Evolutionary conservation across 2,888 invertebrate species (phyloP).

Genomic region (Galeopsomyia nigrocyanea): DNA sequence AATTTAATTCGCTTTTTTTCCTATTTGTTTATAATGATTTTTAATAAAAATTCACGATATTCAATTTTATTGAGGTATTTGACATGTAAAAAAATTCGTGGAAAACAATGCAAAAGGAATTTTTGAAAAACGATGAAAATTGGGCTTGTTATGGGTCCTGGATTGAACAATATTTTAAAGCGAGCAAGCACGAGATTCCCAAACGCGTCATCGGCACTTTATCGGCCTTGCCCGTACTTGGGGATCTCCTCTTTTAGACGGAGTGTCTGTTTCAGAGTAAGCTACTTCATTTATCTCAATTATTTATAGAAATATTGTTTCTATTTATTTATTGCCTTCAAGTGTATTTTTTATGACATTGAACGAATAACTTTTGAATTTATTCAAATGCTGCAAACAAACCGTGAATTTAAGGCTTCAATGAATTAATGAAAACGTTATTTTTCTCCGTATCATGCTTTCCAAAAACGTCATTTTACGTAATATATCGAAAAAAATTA

Average conservation of each 20-base stretch:
- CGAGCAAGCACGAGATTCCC: background rate
- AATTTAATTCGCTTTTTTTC: too few relatives aligned
- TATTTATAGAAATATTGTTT: too few relatives aligned
- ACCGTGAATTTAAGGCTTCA: background rate
- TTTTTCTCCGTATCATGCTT: too few relatives aligned
- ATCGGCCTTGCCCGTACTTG: slow-evolving; percentile 23
- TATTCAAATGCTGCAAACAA: background rate
- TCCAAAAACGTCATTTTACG: too few relatives aligned
- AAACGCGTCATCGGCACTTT: slow-evolving; percentile 11
- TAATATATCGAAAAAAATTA: too few relatives aligned
- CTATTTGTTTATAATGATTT: too few relatives aligned
- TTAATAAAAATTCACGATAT: background rate
- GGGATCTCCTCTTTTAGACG: background rate
- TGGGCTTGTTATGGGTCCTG: background rate
- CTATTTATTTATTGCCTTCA: too few relatives aligned
- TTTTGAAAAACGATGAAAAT: slow-evolving; percentile 25
- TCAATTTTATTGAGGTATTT: slow-evolving; percentile 10
- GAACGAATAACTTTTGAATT: background rate
- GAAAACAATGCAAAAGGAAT: slow-evolving; percentile 19
- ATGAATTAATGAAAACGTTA: too few relatives aligned
- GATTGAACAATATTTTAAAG: slow-evolving; percentile 28
- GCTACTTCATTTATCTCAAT: too few relatives aligned
- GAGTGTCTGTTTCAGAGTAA: background rate
- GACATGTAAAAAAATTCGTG: background rate
- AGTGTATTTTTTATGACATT: background rate